Evolutionary conservation across 2,888 invertebrate species (phyloP).

Genomic region (Frankliniella intonsa): DNA sequence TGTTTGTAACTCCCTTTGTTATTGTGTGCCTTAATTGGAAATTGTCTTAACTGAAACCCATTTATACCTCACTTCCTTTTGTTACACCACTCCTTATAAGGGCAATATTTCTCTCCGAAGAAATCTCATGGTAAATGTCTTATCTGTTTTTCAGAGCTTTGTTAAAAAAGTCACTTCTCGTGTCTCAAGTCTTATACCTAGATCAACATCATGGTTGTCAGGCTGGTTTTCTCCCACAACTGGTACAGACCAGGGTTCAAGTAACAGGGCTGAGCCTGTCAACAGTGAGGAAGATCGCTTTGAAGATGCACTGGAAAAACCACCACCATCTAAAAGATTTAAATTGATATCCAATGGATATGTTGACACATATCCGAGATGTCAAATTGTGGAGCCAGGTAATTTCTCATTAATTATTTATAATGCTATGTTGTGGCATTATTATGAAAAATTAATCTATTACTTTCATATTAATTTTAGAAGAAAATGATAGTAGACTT

Average conservation of each 20-base stretch:
- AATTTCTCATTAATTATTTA: background rate
- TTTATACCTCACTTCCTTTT: too few relatives aligned
- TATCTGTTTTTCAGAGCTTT: constrained; percentile 57
- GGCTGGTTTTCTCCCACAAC: constrained; percentile 38
- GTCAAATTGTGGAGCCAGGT: background rate
- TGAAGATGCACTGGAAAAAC: constrained; percentile 9
- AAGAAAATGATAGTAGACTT: constrained; percentile 34
- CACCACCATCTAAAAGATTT: constrained; percentile 36
- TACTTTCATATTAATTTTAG: background rate
- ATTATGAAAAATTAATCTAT: background rate
- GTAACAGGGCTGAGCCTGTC: background rate
- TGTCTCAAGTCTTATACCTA: constrained; percentile 60
- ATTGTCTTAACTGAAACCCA: too few relatives aligned
- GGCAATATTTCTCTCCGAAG: too few relatives aligned
- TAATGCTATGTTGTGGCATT: background rate
- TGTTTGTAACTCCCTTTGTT: too few relatives aligned
- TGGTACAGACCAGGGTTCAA: constrained; percentile 30
- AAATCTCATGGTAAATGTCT: background rate
- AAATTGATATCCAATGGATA: background rate
- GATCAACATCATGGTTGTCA: constrained; percentile 47
- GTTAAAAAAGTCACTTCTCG: constrained; percentile 63
- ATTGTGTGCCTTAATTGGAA: too few relatives aligned
- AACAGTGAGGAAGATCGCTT: background rate
- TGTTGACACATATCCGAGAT: background rate
- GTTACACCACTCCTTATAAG: too few relatives aligned